Evolutionary conservation across 2,888 invertebrate genomes (phyloP).

Genomic region (Emmelina monodactyla): DNA sequence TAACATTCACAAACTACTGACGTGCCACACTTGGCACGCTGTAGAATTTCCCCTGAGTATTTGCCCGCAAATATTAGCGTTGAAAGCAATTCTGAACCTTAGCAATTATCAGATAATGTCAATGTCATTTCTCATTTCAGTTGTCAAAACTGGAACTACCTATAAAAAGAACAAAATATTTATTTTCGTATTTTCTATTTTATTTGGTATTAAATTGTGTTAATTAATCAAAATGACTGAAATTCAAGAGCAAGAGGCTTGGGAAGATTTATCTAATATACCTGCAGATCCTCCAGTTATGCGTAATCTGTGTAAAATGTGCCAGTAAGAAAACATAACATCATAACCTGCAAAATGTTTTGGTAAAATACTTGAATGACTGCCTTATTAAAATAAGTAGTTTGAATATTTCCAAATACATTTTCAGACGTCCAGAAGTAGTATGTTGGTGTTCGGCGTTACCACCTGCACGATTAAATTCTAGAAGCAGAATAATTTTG

Average conservation of each 20-base stretch:
- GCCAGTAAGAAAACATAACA: conserved; percentile 68
- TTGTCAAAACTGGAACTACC: too few species aligned
- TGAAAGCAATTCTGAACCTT: too few species aligned
- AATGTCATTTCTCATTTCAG: too few species aligned
- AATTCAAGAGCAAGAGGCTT: conserved; percentile 39
- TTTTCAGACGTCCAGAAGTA: conserved; percentile 76
- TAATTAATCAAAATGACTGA: background rate
- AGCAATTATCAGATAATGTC: too few species aligned
- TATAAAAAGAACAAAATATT: too few species aligned
- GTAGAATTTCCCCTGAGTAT: too few species aligned
- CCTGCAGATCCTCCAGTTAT: conserved; percentile 79
- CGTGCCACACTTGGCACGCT: too few species aligned
- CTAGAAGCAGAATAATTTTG: conserved; percentile 77
- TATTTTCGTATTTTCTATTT: too few species aligned
- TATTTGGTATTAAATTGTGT: background rate
- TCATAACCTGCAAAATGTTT: too few species aligned
- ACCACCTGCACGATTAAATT: conserved; percentile 73
- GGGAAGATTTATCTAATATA: conserved; percentile 77
- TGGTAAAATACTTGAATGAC: background rate
- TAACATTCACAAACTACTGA: too few species aligned
- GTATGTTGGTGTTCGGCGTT: conserved; percentile 93
- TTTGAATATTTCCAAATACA: background rate
- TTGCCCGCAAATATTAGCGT: too few species aligned
- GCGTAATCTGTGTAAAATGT: conserved; percentile 74
- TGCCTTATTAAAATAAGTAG: background rate